Base-by-base conservation (phyloP, 2,888 invertebrate genomes). In the Conomelus anceps region DNA sequence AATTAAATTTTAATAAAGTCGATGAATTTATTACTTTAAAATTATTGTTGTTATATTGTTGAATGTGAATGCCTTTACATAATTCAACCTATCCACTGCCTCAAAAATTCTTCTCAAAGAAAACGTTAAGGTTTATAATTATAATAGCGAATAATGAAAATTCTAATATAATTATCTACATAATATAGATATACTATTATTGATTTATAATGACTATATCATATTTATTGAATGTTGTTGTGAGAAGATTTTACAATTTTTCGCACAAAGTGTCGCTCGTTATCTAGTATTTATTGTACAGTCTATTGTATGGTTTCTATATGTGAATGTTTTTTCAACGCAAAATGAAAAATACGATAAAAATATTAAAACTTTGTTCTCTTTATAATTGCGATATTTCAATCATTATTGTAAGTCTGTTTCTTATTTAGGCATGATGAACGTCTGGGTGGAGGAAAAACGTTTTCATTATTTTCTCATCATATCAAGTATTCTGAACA, bases 61-160 rank as follows among this genome's bases (percentile, higher is more conserved):
- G 63, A 63, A 63, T 63, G 63, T 85, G 24, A 85, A 86, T 86
- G 86, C 86, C 86, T 86, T 86, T 24, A 26, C 29, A 86, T 23
- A 23, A 86, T 24, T 86, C 86, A 86, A 86, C 86, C 86, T 86
- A 86, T 86, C 86, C 24, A 86, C 86, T 86, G 86, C 86, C 86
- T 86, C 86, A 86, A 63, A 63, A 63, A 63, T 63, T 63, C 63
- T 63, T 63, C 63, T 63, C 63, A 63, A 63, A 63, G 63, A 63
- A 63, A 63, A 63, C 63, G 63, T 63, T 63, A 63, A n/a, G 63
- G n/a, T 63, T 63, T 63, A 63, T 63, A 63, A 63, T 63, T 63
- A 63, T 63, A 63, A 63, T 63, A 63, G 63, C 63, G n/a, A 63
- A 63, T 63, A 63, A 63, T 63, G 63, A 63, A 63, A 63, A 63